These are phyloP conservation scores for Candidula unifasciata DNA, from an alignment of 2,888 invertebrate species.

Conservation along the genomic window DNA sequence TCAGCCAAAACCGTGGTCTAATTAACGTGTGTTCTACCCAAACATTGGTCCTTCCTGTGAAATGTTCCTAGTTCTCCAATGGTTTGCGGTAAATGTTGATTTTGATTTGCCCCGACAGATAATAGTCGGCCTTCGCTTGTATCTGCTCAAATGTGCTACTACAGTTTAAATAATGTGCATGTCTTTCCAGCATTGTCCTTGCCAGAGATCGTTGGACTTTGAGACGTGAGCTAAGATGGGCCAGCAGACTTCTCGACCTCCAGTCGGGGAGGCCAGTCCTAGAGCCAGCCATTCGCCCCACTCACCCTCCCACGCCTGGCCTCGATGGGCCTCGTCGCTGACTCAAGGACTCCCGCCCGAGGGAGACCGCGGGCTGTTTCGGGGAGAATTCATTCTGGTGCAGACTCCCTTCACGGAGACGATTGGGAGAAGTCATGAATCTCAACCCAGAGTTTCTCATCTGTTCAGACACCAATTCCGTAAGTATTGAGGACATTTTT, in stretches of 20 bases:
- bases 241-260: constrained; percentile 34
- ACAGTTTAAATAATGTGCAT: too few relatives aligned
- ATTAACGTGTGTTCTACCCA: too few relatives aligned
- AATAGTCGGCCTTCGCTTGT: too few relatives aligned
- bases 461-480: constrained; percentile 37
- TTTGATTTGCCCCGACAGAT: too few relatives aligned
- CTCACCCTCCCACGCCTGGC: constrained; percentile 38
- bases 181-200: too few relatives aligned
- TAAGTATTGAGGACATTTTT: constrained; percentile 13
- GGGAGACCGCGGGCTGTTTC: constrained; percentile 41
- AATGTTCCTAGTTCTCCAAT: too few relatives aligned
- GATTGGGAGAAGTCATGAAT: not conserved
- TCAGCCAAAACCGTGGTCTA: too few relatives aligned
- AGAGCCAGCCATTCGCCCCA: not conserved
- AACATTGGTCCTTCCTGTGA: too few relatives aligned
- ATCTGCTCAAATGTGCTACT: too few relatives aligned
- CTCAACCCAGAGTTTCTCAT: constrained; percentile 17
- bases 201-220: too few relatives aligned
- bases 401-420: constrained; percentile 20
- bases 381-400: constrained; percentile 49
- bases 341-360: constrained; percentile 47
- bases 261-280: not conserved
- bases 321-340: constrained; percentile 34
- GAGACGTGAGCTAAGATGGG: constrained; percentile 25
- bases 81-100: too few relatives aligned